phyloP scores from a whole-genome alignment of 1,140 invertebrate species.

The Ganaspis sp. region DNA sequence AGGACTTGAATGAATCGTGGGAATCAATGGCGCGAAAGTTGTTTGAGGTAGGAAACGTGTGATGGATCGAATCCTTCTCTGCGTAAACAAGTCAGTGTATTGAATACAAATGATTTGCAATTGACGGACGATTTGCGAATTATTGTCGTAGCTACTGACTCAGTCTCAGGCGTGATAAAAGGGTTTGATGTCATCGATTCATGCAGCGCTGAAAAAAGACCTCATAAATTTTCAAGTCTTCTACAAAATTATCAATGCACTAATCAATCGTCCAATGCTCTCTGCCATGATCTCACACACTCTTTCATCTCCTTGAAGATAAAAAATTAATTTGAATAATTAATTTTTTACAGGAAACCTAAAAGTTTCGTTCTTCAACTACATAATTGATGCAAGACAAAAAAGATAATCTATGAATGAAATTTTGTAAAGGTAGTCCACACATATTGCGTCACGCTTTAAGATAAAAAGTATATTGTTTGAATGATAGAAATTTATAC shows the following conservation, averaged over 20 bases:
- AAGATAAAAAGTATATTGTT: no score
- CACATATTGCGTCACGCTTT: no score
- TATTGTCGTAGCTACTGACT: slow-evolving; percentile 36
- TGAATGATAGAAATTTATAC: no score
- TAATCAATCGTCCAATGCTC: background rate
- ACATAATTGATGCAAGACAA: no score
- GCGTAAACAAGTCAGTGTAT: slow-evolving; percentile 7
- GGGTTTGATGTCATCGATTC: slow-evolving; percentile 42
- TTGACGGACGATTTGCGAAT: background rate
- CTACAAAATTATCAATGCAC: no score
- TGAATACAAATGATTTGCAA: slow-evolving; percentile 6
- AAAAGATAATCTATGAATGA: slow-evolving; percentile 44
- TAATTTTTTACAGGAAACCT: slow-evolving; percentile 54
- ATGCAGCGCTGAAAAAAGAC: background rate
- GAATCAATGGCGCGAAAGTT: slow-evolving; percentile 37
- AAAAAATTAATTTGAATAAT: slow-evolving; percentile 47
- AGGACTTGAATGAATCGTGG: slow-evolving; percentile 26
- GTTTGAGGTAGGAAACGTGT: background rate
- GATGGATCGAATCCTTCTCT: background rate
- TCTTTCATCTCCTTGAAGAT: background rate
- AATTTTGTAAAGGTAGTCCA: slow-evolving; percentile 44
- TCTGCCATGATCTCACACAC: background rate
- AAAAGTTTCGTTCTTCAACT: no score
- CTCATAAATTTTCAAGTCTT: background rate
- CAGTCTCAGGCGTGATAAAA: slow-evolving; percentile 46